A percentile compares a stretch with the other conserved stretches of the same genome.
Conservation (phyloP, 2,113 vertebrate species). For the Crotalus tigris region DNA sequence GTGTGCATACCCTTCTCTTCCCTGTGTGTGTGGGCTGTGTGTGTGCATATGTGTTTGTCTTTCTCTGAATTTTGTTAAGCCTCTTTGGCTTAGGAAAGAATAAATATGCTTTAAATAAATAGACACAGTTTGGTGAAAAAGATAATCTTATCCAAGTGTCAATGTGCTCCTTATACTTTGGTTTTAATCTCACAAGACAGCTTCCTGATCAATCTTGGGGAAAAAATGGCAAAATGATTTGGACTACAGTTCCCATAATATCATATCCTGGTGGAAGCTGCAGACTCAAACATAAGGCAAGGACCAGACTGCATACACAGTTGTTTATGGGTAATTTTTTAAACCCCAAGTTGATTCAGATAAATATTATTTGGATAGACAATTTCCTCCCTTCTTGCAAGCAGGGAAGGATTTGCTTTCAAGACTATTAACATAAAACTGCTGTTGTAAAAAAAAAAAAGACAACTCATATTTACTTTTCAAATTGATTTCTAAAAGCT, state of each 20-base stretch:
- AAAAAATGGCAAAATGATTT: background rate
- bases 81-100: background rate
- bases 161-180: background rate
- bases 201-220: background rate
- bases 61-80: background rate
- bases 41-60: background rate
- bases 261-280: background rate
- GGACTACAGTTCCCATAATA: background rate
- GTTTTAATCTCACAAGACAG: background rate
- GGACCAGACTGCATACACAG: background rate
- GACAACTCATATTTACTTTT: background rate
- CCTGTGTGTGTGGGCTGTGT: background rate
- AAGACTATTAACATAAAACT: background rate
- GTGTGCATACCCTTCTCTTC: background rate
- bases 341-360: slow-evolving; percentile 13
- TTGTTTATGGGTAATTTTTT: background rate
- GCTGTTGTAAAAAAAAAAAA: background rate
- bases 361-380: slow-evolving; percentile 25
- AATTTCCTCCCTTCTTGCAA: background rate
- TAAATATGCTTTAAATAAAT: background rate
- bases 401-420: background rate
- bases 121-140: background rate
- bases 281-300: background rate
- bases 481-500: background rate
- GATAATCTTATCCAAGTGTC: background rate